Evolutionary conservation across 2,797 vertebrate genomes (phyloP).

Genomic region (Lepilemur septentrionalis): DNA sequence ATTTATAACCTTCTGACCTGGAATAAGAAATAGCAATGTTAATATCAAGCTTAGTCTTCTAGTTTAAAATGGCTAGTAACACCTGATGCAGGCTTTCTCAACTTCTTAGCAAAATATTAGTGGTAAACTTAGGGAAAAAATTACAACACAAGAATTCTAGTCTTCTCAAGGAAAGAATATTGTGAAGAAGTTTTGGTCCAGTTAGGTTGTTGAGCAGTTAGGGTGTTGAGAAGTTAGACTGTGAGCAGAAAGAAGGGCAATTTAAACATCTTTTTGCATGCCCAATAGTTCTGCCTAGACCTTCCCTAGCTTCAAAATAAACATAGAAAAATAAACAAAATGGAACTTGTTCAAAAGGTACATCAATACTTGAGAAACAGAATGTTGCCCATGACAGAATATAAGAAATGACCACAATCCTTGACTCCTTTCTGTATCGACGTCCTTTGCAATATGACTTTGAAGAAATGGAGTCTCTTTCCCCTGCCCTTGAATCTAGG

Average conservation of each 20-base stretch:
- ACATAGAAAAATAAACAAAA: background rate
- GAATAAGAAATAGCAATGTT: background rate
- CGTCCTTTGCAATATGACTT: background rate
- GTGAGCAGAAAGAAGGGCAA: background rate
- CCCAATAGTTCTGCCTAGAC: background rate
- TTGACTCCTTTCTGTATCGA: background rate
- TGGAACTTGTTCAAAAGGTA: background rate
- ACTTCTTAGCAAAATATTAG: background rate
- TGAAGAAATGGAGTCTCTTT: background rate
- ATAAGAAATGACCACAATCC: background rate
- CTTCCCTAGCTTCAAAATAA: background rate
- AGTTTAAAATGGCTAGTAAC: background rate
- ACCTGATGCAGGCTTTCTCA: background rate
- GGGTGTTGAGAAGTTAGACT: background rate
- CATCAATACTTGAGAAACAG: background rate
- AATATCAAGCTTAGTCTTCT: background rate
- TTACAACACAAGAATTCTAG: background rate
- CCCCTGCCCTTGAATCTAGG: background rate
- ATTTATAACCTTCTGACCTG: background rate
- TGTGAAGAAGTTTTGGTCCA: background rate
- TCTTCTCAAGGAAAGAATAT: background rate
- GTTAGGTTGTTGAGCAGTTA: background rate
- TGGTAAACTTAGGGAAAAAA: background rate
- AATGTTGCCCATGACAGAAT: background rate
- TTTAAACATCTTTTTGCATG: background rate